Base-by-base conservation (phyloP, 2,888 invertebrate genomes). In the Rhorus exstirpatorius region DNA sequence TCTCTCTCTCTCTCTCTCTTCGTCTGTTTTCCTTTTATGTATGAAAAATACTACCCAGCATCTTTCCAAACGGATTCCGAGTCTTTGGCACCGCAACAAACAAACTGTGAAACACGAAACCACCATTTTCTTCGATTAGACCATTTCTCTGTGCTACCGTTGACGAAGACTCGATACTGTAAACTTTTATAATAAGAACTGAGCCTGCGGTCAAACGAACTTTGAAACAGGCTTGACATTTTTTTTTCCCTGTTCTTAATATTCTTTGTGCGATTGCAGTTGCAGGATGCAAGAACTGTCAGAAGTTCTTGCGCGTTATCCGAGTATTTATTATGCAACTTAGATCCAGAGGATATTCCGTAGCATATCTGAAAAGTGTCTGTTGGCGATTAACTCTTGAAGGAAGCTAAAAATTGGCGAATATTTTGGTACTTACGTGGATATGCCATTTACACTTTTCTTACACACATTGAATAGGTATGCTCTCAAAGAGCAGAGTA, bases 1-100 rank as follows among this genome's bases (percentile, higher is more conserved):
- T 68, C 81, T 31, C 68, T 70, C 72, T 77, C 72, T 58, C 12
- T 41, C 79, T 61, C 41, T 44, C 26, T 55, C 6, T 3, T 38
- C 7, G 3, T 1, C 31, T 46, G 55, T 74, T 60, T 60, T 63
- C 65, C 21, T 63, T 70, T 55, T 44, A 10, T 58, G 31, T 60
- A 21, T 19, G 51, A 19, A 44, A 78, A 72, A 49, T 26, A 24
- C 14, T 3, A 14, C 10, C 51, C 6, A 51, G n/a, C 68, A 17
- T 19, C 26, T 71, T 71, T 79, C 14, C 3, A 26, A 61, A 46
- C 17, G 19, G 14, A 75, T 63, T 10, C 24, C n/a, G 8, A 72
- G 55, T 31, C 19, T 44, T 41, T 1, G 31, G 14, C 44, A 8
- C 44, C 3, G 35, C 41, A 19, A 41, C 51, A 65, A 74, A 60